phyloP scores from a whole-genome alignment of 2,113 vertebrate genomes.

The Podarcis muralis region DNA sequence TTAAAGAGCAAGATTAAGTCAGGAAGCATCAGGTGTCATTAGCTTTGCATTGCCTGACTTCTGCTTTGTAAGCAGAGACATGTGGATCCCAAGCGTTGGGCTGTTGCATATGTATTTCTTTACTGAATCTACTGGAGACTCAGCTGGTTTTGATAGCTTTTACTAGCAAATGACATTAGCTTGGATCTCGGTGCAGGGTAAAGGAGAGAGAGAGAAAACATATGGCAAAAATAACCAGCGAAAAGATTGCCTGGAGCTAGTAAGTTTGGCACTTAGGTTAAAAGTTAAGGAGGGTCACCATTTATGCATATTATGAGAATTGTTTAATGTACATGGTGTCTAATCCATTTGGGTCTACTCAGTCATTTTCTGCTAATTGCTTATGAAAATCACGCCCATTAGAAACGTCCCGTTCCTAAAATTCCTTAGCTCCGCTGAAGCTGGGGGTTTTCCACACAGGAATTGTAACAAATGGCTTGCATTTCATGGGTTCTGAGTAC shows the following conservation, averaged over 20 bases:
- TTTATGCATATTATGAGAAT: neutral
- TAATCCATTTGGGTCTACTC: neutral
- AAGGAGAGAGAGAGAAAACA: neutral
- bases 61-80: neutral
- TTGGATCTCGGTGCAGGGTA: neutral
- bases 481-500: neutral
- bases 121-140: slow-evolving; percentile 19
- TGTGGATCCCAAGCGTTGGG: neutral
- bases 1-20: slow-evolving; percentile 12
- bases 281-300: slow-evolving; percentile 27
- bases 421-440: neutral
- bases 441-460: neutral
- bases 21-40: neutral
- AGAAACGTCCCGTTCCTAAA: neutral
- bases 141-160: neutral
- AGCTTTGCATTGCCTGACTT: slow-evolving; percentile 32
- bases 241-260: neutral
- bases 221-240: neutral
- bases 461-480: neutral
- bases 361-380: neutral
- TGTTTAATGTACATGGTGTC: neutral
- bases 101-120: neutral
- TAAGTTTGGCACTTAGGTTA: slow-evolving; percentile 7
- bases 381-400: slow-evolving; percentile 10
- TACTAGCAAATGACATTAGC: neutral